Evolutionary conservation across 2,113 vertebrate genomes (phyloP).

Genomic region (Grallaria varia): DNA sequence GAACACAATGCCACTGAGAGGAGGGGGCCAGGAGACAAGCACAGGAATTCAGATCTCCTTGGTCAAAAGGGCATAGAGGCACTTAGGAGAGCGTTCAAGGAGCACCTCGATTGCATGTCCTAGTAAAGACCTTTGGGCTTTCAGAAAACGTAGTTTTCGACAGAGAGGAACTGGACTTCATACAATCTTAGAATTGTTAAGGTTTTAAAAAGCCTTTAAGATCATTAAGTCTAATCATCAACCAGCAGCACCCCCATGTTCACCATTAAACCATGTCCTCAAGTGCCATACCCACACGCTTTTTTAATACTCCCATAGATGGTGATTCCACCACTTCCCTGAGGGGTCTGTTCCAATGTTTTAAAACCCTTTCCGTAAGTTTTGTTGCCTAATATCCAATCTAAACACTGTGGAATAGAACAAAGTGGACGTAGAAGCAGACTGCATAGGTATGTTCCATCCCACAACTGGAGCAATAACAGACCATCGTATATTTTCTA

Average conservation of each 20-base stretch:
- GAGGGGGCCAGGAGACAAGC: neutral
- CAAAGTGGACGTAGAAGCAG: rapidly evolving
- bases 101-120: neutral
- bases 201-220: neutral
- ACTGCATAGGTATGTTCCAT: neutral
- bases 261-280: neutral
- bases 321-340: neutral
- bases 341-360: neutral
- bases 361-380: neutral
- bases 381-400: neutral
- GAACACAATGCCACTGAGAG: neutral
- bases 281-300: neutral
- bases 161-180: neutral
- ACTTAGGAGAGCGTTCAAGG: neutral
- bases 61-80: rapidly evolving
- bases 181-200: neutral
- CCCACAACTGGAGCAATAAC: neutral
- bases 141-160: neutral
- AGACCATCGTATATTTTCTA: neutral
- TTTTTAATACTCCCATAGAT: neutral
- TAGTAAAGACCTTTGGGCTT: rapidly evolving
- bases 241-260: neutral
- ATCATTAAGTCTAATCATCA: neutral
- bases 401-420: neutral
- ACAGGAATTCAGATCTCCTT: neutral